These are phyloP conservation scores for Echiichthys vipera DNA, from an alignment of 2,797 vertebrate genomes.

Conservation along the genomic window DNA sequence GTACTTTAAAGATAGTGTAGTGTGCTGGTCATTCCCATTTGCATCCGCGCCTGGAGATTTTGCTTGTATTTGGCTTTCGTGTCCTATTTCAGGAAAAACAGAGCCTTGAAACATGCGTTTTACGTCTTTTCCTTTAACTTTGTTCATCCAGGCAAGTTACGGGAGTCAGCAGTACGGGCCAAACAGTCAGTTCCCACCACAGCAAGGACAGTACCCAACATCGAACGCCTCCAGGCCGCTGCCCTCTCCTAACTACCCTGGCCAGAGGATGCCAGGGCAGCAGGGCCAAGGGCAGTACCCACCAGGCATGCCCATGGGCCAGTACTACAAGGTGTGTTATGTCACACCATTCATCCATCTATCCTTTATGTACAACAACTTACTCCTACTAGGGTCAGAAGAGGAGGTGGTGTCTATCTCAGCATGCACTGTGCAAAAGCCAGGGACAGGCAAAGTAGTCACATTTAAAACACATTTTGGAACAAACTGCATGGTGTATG, in stretches of 20 bases:
- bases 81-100: not conserved
- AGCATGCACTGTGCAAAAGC: not conserved
- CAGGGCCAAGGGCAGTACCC: slow-evolving; percentile 95
- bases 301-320: slow-evolving; percentile 93
- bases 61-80: not conserved
- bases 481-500: not conserved
- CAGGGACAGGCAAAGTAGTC: not conserved
- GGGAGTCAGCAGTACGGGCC: slow-evolving; percentile 97
- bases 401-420: not conserved
- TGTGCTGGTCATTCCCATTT: not conserved
- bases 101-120: not conserved
- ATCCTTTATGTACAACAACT: not conserved
- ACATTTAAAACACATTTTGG: not conserved
- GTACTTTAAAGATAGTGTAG: not conserved
- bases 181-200: slow-evolving; percentile 96
- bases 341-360: not conserved
- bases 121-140: slow-evolving; percentile 1
- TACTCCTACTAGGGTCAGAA: not conserved
- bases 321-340: slow-evolving; percentile 95
- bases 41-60: not conserved
- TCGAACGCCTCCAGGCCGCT: slow-evolving; percentile 93
- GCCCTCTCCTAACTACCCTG: slow-evolving; percentile 94
- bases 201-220: slow-evolving; percentile 95
- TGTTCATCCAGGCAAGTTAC: slow-evolving; percentile 88
- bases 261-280: slow-evolving; percentile 96